Percentiles rank a stretch among this genome's conserved stretches.
Evolutionary conservation across 1,140 invertebrate species (phyloP).

Genomic region (Listronotus oregonensis): DNA sequence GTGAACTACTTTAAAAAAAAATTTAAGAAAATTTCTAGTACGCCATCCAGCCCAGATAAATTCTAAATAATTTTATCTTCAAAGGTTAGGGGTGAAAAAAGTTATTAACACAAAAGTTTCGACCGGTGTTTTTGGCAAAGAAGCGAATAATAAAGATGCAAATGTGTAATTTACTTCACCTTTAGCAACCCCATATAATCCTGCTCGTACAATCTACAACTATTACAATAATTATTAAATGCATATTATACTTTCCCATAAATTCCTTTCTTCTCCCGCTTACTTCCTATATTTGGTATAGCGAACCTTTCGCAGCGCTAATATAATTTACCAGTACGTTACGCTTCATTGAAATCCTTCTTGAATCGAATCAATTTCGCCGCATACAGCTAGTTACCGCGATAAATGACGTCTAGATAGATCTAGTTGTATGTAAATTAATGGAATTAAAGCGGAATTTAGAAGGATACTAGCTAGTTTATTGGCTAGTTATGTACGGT

Average conservation of each 20-base stretch:
- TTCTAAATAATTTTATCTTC: too few relatives aligned
- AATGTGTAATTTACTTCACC: too few relatives aligned
- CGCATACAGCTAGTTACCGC: conserved; percentile 12
- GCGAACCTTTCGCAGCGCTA: background rate
- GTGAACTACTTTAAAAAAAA: too few relatives aligned
- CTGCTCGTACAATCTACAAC: too few relatives aligned
- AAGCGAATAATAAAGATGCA: too few relatives aligned
- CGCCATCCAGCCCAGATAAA: too few relatives aligned
- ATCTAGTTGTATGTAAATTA: conserved; percentile 21
- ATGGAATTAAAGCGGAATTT: conserved; percentile 11
- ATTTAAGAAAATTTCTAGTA: too few relatives aligned
- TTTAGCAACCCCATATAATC: too few relatives aligned
- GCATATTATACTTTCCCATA: background rate
- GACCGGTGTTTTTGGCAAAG: too few relatives aligned
- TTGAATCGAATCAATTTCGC: conserved; percentile 26
- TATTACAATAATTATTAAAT: too few relatives aligned
- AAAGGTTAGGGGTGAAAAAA: too few relatives aligned
- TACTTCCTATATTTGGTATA: background rate
- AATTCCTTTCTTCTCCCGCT: background rate
- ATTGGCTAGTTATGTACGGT: background rate
- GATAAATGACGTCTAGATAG: conserved; percentile 10
- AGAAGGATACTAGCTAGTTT: conserved; percentile 8
- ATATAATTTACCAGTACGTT: conserved; percentile 5
- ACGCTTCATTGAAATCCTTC: conserved; percentile 25
- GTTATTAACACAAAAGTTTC: too few relatives aligned